Base-by-base conservation (phyloP, 2,888 invertebrate species). In the Podabrus alpinus region DNA sequence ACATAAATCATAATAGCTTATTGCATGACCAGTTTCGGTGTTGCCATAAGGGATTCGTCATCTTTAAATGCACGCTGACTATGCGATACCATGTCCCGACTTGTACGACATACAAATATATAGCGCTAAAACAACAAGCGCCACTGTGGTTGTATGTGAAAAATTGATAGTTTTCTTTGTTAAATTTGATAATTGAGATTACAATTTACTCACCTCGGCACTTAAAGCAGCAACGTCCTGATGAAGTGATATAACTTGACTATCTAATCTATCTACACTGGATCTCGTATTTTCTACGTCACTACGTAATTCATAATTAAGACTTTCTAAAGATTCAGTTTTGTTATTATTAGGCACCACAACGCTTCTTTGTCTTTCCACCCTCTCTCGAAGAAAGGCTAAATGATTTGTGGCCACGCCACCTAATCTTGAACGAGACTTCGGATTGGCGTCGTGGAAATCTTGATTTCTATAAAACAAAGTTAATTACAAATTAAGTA, bases 221-320 rank as follows among this genome's bases (percentile, higher is more conserved):
- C 95, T 95, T 61, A 96, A 90, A 19, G 94, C 93, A 0, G 95
- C 95, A 16, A 96, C 95, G 86, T 96, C 95, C 82, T 95, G 94
- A 84, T 96, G 95, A 77, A 96, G 87, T 64, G 93, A 93, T 13
- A 94, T 92, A 68, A 96, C 94, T 86, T 95, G 95, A 0, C 92
- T 93, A 84, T 96, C 96, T 60, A 96, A 88, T 80, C 94, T 89
- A 82, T 95, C 96, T 13, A 94, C 92, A 9, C 88, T 86, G 75
- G 82, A 86, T 69, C 85, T 82, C 9, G 86, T 86, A 75, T 85
- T 84, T 74, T 85, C 85, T n/a, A 84, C 85, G 70, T 86, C 86
- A 45, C 80, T 85, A 69, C 82, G 83, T 45, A 83, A 82, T 78
- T 92, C 92, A 81, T 89, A 86, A 85, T 91, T 91, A 70, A 91